phyloP scores from a whole-genome alignment of 2,113 vertebrate species.

The Coptodon bakossiorum region DNA sequence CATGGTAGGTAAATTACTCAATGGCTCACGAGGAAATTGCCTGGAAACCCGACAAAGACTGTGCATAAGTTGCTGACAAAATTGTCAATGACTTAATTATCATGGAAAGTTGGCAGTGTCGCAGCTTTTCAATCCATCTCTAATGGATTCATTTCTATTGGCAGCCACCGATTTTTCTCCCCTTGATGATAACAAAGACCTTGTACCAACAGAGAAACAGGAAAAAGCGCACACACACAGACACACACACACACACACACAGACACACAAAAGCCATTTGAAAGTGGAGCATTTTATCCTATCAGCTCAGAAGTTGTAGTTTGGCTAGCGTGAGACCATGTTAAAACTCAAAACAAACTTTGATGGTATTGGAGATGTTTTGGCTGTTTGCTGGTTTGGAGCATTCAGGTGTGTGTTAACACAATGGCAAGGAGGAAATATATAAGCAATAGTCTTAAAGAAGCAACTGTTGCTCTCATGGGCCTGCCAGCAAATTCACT shows the following conservation, averaged over 20 bases:
- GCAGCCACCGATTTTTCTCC: constrained; percentile 18
- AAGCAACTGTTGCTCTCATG: not conserved
- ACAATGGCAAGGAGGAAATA: not conserved
- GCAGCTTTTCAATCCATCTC: constrained; percentile 34
- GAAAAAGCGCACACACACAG: not conserved
- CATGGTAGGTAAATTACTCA: constrained; percentile 33
- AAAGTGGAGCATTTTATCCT: not conserved
- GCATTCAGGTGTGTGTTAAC: not conserved
- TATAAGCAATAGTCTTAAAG: not conserved
- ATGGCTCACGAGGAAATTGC: constrained; percentile 49
- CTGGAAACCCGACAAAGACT: constrained; percentile 24
- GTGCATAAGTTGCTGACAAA: constrained; percentile 54
- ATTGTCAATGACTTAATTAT: constrained; percentile 57
- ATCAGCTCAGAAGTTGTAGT: not conserved
- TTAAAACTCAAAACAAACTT: not conserved
- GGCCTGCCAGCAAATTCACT: not conserved
- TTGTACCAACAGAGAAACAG: not conserved
- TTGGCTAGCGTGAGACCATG: not conserved
- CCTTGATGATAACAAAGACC: constrained; percentile 27
- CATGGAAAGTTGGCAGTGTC: constrained; percentile 30
- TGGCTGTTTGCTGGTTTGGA: not conserved
- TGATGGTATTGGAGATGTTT: not conserved
- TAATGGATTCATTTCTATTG: constrained; percentile 44
- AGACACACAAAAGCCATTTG: not conserved
- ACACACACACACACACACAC: not conserved